These are phyloP conservation scores for Trypoxylus dichotomus DNA, from an alignment of 1,140 invertebrate species.

Conservation along the genomic window DNA sequence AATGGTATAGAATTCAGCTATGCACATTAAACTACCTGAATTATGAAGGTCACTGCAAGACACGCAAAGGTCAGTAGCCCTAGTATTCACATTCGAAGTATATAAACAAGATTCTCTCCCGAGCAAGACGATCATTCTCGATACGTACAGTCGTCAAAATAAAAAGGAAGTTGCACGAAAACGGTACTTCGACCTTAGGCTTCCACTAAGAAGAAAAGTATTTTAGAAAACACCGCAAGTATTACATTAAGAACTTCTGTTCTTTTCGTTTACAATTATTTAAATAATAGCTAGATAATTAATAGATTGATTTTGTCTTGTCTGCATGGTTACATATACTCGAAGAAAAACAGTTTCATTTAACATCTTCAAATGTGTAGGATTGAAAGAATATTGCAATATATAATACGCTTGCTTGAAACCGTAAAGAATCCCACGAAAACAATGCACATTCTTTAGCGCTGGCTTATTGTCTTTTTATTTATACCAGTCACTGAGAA, in stretches of 20 bases:
- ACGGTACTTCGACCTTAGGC: not conserved
- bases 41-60: constrained; percentile 18
- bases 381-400: no score
- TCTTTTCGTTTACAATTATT: no score
- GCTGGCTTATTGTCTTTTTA: not conserved
- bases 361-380: no score
- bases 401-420: no score
- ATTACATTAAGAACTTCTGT: no score
- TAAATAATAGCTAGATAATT: not conserved
- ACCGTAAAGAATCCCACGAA: not conserved
- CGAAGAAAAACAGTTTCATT: no score
- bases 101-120: not conserved
- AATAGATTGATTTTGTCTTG: not conserved
- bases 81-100: not conserved
- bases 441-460: not conserved
- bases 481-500: not conserved
- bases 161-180: not conserved
- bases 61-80: constrained; percentile 9
- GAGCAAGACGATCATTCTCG: not conserved
- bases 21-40: constrained; percentile 9
- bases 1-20: constrained; percentile 3
- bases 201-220: not conserved
- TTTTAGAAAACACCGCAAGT: not conserved
- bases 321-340: not conserved
- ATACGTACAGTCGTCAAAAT: not conserved